Percentiles rank a stretch among this genome's conserved stretches.
phyloP scores from a whole-genome alignment of 2,113 vertebrate species.

The Daphoenositta chrysoptera region DNA sequence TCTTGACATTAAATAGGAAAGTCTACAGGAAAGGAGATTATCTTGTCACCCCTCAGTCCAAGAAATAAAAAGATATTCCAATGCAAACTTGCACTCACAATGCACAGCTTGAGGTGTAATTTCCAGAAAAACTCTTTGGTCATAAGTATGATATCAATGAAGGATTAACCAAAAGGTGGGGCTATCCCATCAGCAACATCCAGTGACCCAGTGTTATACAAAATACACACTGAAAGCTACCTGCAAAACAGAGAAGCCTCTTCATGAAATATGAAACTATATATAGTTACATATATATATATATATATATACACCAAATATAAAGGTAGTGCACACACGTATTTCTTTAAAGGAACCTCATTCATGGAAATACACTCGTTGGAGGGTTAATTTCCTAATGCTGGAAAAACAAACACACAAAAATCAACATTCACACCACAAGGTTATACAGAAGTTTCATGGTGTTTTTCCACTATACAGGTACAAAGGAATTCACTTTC shows the following conservation, averaged over 20 bases:
- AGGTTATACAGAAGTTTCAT: neutral
- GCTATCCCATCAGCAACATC: neutral
- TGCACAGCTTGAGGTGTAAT: neutral
- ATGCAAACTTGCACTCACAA: neutral
- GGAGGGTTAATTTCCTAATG: neutral
- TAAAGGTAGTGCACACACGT: fast-evolving
- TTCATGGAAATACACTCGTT: fast-evolving
- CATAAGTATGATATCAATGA: neutral
- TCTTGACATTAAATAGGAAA: neutral
- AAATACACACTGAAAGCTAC: neutral
- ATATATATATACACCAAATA: no score
- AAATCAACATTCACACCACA: neutral
- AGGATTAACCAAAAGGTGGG: neutral
- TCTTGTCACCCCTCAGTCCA: neutral
- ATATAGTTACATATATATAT: no score
- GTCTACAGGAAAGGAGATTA: neutral
- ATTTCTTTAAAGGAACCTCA: neutral
- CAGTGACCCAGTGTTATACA: neutral
- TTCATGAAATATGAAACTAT: fast-evolving
- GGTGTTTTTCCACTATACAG: neutral
- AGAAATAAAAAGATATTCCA: neutral
- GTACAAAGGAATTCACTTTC: neutral
- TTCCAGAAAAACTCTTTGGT: neutral
- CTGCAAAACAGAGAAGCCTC: neutral
- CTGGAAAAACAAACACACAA: neutral